Percentiles rank a stretch among this genome's conserved stretches.
phyloP scores from a whole-genome alignment of 2,797 vertebrate species.

The Neostethus bicornis region DNA sequence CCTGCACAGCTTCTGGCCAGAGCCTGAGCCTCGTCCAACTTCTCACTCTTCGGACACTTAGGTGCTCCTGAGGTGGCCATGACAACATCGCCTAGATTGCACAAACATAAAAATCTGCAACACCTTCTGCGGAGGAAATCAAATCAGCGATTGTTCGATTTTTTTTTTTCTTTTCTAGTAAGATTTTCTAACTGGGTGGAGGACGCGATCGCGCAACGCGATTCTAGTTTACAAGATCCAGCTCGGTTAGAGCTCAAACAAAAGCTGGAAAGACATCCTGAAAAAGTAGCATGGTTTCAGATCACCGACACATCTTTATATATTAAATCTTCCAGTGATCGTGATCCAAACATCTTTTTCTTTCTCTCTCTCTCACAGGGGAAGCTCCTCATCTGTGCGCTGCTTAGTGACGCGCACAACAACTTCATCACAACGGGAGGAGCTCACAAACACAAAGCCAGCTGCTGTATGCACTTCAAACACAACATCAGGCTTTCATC shows the following conservation, averaged over 20 bases:
- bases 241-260: conserved; percentile 20
- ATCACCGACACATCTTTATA: conserved; percentile 16
- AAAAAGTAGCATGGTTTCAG: conserved; percentile 23
- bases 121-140: conserved; percentile 47
- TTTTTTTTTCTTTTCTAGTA: conserved; percentile 9
- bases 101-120: conserved; percentile 11
- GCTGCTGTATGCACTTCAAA: conserved; percentile 60
- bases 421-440: conserved; percentile 75
- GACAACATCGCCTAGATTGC: conserved; percentile 70
- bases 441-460: conserved; percentile 64
- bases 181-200: conserved; percentile 32
- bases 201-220: conserved; percentile 20
- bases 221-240: conserved; percentile 21
- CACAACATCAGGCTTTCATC: conserved; percentile 38
- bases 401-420: conserved; percentile 59
- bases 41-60: conserved; percentile 89
- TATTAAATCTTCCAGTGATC: conserved; percentile 42
- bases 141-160: conserved; percentile 42
- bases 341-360: conserved; percentile 55
- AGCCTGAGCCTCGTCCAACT: conserved; percentile 98
- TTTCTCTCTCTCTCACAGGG: conserved; percentile 53
- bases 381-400: conserved; percentile 61
- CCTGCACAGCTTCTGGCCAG: conserved; percentile 95
- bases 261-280: conserved; percentile 27
- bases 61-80: conserved; percentile 80